Base-by-base conservation (phyloP, 2,113 vertebrate genomes). In the Cebus imitator region DNA sequence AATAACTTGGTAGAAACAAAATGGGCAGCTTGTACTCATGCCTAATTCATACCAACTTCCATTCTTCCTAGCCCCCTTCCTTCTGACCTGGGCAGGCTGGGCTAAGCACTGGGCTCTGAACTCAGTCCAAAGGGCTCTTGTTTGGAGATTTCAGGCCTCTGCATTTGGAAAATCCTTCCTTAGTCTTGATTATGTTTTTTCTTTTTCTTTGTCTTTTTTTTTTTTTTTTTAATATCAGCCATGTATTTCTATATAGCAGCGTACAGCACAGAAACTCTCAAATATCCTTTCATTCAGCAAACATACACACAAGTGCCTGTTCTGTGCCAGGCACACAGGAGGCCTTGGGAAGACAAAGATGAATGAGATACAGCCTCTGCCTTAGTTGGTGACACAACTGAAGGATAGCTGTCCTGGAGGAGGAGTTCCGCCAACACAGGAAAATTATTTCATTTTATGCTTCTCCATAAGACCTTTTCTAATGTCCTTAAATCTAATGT, bases 281-380 rank as follows among this genome's bases (percentile, higher is more conserved):
- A 92, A 94, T 18, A 68, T 57, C 76, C 93, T 94, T 93, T 94
- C 83, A 91, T 21, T 86, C 27, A 40, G 87, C 66, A 95, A 66
- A 72, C 52, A 55, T 68, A 57, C 25, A 70, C 30, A 35, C 8
- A 73, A 80, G 72, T 27, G 75, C 50, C 87, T 18, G 45, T 72
- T 93, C 88, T 88, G 95, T 97, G 83, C 96, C 85, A 94, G 93
- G 93, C 79, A 90, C 92, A 90, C 76, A 76, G 88, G 78, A 97
- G 80, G 64, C 64, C 80, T 70, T 61, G 64, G 84, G 23, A 91
- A 93, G 87, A 96, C 97, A 97, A 94, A 95, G 97, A 94, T 90
- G 92, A 97, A 97, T 90, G 95, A 92, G 92, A 45, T 58, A 48
- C 32, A 85, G 96, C 57, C 87, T 90, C 30, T 66, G 89, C 66